Base-by-base conservation (phyloP, 1,140 invertebrate species). In the Micrasema minimum region DNA sequence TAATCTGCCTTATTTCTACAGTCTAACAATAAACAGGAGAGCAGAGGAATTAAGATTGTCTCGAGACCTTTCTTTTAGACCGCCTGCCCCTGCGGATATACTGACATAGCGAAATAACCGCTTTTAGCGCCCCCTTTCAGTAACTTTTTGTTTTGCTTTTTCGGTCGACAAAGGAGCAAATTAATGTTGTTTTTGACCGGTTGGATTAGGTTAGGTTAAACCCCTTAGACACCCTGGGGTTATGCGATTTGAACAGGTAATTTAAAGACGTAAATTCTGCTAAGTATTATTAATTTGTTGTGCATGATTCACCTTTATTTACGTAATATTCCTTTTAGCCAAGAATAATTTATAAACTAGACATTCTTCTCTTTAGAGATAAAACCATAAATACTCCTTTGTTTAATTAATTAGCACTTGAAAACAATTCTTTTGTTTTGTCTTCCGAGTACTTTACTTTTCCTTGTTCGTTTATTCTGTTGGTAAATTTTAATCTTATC, bases 201-300 rank as follows among this genome's bases (percentile, higher is more conserved):
- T 31, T n/a, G n/a, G n/a, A n/a, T n/a, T n/a, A n/a, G 26, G 26
- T 41, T 37, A 18, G 43, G 48, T 67, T 67, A 14, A 12, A 37
- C n/a, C 66, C 18, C 45, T 67, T 67, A 16, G 38, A 51, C 18
- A 37, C 18, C 35, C 48, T 10, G 14, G 26, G n/a, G 22, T 43
- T 43, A 7, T 50, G 67, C 38, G 43, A 51, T 62, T 69, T 45
- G 41, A 41, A 69, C 46, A 51, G 50, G 46, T 69, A 62, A 62
- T 69, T 50, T 53, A 62, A 23, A 3, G 67, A 41, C 22, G 23
- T 45, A 45, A 50, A 51, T 69, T 43, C 45, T 62, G 43, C 46
- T 69, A 69, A 62, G 61, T 31, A 31, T 31, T 31, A 31, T 31
- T 31, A 31, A 2, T n/a, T n/a, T n/a, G n/a, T 31, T 31, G 26